Evolutionary conservation across 2,797 vertebrate species (phyloP), one percentile per base, ranked within the genome.

Genomic region (Cetoscarus ocellatus): DNA sequence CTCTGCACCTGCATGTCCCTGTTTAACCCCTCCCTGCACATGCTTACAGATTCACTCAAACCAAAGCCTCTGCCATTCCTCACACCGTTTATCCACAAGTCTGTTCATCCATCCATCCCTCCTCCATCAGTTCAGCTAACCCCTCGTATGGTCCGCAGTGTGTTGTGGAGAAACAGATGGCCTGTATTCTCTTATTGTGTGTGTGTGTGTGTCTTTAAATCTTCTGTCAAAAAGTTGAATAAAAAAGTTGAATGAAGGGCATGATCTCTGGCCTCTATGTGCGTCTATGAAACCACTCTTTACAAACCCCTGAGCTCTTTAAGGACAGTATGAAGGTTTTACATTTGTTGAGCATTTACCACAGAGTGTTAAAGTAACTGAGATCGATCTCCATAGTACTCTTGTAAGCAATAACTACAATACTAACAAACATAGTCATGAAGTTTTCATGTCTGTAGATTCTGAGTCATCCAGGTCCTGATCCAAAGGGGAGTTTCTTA

Each of bases 191-290:
- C 66, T 80, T 13, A 47, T 5, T 66, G 27, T 73, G 18, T 67
- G 17, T 73, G 18, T 67, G 17, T 73, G 17, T 79, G 64, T 88
- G 64, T 88, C 73, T 86, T 75, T 68, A 67, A 65, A 65, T 12
- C 49, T 44, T 84, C 62, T 91, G 90, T 87, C 69, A 73, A 84
- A 62, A 64, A 69, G 19, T 5, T 27, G 17, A 12, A 51, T 4
- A 51, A 50, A 27, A 19, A 27, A 71, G 67, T 80, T 92, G 60
- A 91, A 86, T 88, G 53, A 91, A 80, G 86, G 85, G 86, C 87
- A 83, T 69, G 83, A 80, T 86, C 89, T 92, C 79, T 80, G 86
- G 88, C 85, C 87, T 93, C 75, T 90, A 84, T 93, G 81, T 92
- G 79, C 86, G 75, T 92, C 82, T 72, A 64, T 86, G 65, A 82